These are phyloP conservation scores for Mesocentrotus franciscanus DNA, from an alignment of 53 echinoderm and acorn worm genomes.

Conservation along the genomic window DNA sequence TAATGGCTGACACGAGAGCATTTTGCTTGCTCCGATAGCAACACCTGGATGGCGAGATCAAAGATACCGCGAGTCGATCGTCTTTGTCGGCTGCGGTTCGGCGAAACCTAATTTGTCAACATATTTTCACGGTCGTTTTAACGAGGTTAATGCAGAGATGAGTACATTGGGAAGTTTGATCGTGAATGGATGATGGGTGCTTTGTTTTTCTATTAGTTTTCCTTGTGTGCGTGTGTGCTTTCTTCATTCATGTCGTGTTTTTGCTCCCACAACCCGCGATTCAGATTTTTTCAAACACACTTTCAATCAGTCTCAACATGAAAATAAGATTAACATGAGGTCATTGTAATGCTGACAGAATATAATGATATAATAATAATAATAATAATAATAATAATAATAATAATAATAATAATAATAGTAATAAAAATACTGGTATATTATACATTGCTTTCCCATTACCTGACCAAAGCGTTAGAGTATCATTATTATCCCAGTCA, in stretches of 20 bases:
- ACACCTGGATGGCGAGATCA: not conserved
- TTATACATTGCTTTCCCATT: too few relatives aligned
- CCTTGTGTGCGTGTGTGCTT: not conserved
- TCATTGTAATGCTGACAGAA: not conserved
- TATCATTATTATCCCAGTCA: too few relatives aligned
- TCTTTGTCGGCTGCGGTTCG: not conserved
- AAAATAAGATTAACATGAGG: not conserved
- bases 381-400: too few relatives aligned
- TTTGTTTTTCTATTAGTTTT: too few relatives aligned
- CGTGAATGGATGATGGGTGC: not conserved
- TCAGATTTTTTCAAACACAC: not conserved
- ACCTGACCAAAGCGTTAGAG: too few relatives aligned
- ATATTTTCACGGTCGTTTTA: constrained; percentile 12
- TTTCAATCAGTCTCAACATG: not conserved
- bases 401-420: too few relatives aligned
- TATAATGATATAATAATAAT: too few relatives aligned
- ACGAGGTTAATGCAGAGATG: not conserved
- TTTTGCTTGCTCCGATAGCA: not conserved
- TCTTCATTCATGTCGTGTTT: not conserved
- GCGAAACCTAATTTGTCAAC: constrained; percentile 13
- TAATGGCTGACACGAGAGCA: constrained; percentile 23
- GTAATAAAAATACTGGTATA: too few relatives aligned
- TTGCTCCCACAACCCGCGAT: not conserved
- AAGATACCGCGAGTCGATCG: not conserved
- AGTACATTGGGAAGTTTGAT: not conserved